Percentiles rank a stretch among this genome's conserved stretches.
These are phyloP conservation scores for Gadopsis marmoratus DNA, from an alignment of 2,797 vertebrate species.

Conservation along the genomic window DNA sequence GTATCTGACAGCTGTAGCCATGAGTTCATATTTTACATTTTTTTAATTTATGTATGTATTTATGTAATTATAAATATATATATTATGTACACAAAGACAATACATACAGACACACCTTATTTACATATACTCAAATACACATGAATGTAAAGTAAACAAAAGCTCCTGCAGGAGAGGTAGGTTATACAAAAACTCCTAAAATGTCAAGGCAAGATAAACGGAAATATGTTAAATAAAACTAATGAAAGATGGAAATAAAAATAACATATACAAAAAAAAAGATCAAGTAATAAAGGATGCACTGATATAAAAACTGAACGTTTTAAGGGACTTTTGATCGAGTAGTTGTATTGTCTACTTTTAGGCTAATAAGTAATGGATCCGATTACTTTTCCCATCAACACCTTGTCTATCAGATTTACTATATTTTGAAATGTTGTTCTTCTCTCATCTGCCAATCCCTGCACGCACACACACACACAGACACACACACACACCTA, in stretches of 20 bases:
- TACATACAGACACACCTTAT: too few species aligned
- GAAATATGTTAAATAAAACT: neutral
- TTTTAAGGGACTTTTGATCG: too few species aligned
- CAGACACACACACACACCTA: neutral
- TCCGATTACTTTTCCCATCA: too few species aligned
- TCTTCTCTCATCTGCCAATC: neutral
- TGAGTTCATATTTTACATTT: neutral
- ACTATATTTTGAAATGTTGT: neutral
- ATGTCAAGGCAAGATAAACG: neutral
- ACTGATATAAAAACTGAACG: too few species aligned
- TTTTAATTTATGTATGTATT: too few species aligned
- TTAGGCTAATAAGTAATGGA: too few species aligned
- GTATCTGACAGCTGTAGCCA: too few species aligned
- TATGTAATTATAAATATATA: too few species aligned
- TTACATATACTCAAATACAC: neutral
- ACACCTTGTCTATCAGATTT: too few species aligned
- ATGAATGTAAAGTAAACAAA: neutral
- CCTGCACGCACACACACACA: neutral
- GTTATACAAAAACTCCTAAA: neutral
- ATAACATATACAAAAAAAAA: too few species aligned
- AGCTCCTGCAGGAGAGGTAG: neutral
- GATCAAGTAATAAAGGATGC: neutral
- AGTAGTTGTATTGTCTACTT: too few species aligned
- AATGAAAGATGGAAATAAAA: neutral
- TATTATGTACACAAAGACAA: too few species aligned